Percentiles rank a stretch among this genome's conserved stretches.
Conservation (phyloP, 2,113 vertebrate genomes). For the Columba janthina region DNA sequence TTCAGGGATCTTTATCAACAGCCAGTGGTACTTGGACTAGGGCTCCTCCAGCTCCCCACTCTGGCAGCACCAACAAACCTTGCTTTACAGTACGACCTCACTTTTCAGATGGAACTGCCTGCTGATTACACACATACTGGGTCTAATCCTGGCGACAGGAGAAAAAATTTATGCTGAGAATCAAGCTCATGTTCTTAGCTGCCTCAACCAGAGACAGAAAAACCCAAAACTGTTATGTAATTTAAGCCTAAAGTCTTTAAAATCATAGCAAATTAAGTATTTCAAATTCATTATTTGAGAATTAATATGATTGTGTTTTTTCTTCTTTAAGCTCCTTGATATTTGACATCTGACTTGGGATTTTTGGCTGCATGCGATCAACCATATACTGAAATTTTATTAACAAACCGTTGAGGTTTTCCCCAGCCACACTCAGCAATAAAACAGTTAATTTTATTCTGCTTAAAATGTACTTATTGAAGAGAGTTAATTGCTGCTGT, state of each 20-base stretch:
- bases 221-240: neutral
- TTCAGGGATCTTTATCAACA: neutral
- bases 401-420: neutral
- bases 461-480: neutral
- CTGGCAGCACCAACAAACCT: neutral
- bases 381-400: neutral
- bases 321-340: neutral
- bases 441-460: conserved; percentile 16
- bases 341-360: neutral
- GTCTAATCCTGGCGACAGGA: neutral
- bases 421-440: neutral
- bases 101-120: neutral
- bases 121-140: neutral
- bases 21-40: neutral
- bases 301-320: neutral
- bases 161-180: neutral
- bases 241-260: neutral
- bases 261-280: neutral
- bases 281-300: neutral
- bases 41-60: neutral
- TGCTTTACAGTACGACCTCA: neutral
- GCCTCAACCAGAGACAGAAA: neutral
- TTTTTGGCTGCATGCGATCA: neutral
- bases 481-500: neutral
- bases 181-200: neutral